Evolutionary conservation across 2,113 vertebrate genomes (phyloP).

Genomic region (Melanostigma gelatinosum): DNA sequence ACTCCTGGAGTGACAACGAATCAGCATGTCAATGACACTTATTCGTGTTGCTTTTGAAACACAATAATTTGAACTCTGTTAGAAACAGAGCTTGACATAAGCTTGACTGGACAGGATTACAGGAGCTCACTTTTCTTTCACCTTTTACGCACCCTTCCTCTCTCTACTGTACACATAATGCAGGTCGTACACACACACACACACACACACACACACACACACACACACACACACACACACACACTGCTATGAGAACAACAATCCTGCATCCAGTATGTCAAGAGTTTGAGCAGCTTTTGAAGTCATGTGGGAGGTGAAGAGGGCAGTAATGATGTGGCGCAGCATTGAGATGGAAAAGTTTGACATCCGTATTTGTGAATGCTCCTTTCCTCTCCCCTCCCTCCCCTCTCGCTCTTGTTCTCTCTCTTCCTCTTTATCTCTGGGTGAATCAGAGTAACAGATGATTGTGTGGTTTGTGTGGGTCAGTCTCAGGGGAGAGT

Average conservation of each 20-base stretch:
- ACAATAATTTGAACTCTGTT: slow-evolving; percentile 37
- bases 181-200: not conserved
- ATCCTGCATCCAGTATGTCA: not conserved
- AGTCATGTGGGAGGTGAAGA: slow-evolving; percentile 12
- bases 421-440: slow-evolving; percentile 65
- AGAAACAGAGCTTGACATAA: slow-evolving; percentile 18
- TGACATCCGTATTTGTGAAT: slow-evolving; percentile 56
- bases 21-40: slow-evolving; percentile 25
- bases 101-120: slow-evolving; percentile 31
- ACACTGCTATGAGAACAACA: not conserved
- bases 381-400: slow-evolving; percentile 41
- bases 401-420: slow-evolving; percentile 34
- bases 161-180: not conserved
- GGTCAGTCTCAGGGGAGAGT: slow-evolving; percentile 65
- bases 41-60: slow-evolving; percentile 45
- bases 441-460: slow-evolving; percentile 71
- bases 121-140: slow-evolving; percentile 23
- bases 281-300: slow-evolving; percentile 10
- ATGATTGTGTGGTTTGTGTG: slow-evolving; percentile 72
- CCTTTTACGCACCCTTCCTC: slow-evolving; percentile 27
- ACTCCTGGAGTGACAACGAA: not conserved
- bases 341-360: slow-evolving; percentile 41
- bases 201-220: not conserved
- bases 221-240: not conserved
- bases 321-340: slow-evolving; percentile 20